Evolutionary conservation across 2,113 vertebrate species (phyloP).

Genomic region (Chascanopsetta lugubris): DNA sequence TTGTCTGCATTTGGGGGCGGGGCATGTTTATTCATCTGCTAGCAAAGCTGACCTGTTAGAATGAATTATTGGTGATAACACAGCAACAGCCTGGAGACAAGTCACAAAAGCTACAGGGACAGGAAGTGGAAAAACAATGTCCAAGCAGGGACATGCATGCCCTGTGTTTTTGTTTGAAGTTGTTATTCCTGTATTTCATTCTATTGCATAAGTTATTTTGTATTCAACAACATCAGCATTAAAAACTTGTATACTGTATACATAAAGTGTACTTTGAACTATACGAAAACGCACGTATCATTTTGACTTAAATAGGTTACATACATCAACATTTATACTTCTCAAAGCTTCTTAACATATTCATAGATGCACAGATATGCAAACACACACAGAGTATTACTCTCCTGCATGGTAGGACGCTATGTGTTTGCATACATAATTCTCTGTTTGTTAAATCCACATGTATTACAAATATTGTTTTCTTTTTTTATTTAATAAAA

Average conservation of each 20-base stretch:
- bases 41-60: conserved; percentile 38
- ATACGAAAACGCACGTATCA: not conserved
- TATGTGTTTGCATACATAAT: too few species aligned
- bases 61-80: conserved; percentile 47
- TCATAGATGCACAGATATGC: not conserved
- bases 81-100: conserved; percentile 21
- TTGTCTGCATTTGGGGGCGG: conserved; percentile 35
- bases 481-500: too few species aligned
- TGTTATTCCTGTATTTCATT: not conserved
- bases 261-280: not conserved
- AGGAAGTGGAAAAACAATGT: not conserved
- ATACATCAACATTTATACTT: not conserved
- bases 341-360: not conserved
- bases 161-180: not conserved
- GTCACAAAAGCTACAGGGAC: conserved; percentile 11
- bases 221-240: too few species aligned
- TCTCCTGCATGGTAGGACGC: too few species aligned
- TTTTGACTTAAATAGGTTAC: not conserved
- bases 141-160: not conserved
- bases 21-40: conserved; percentile 24
- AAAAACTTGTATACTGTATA: too few species aligned
- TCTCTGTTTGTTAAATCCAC: too few species aligned
- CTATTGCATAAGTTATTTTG: not conserved
- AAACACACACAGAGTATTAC: not conserved
- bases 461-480: too few species aligned